phyloP scores from a whole-genome alignment of 2,888 invertebrate genomes.

The Heliothis peltigera region DNA sequence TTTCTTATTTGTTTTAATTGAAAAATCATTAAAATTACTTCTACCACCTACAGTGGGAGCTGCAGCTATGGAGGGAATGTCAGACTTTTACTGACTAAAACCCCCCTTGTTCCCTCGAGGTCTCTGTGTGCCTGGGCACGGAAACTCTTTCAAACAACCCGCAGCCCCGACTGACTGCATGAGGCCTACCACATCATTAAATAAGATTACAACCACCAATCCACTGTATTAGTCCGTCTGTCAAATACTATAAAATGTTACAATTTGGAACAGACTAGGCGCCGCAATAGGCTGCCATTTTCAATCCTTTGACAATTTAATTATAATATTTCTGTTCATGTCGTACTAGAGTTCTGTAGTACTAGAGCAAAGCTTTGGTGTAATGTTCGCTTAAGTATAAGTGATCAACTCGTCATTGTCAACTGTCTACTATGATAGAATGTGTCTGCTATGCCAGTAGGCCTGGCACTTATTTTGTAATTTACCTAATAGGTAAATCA shows the following conservation, averaged over 20 bases:
- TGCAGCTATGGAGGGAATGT: too few relatives aligned
- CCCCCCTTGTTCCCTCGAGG: too few relatives aligned
- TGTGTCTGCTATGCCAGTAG: neutral
- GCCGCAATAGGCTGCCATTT: neutral
- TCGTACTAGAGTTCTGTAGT: neutral
- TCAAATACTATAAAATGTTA: neutral
- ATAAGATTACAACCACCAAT: neutral
- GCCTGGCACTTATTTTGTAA: neutral
- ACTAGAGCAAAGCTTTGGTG: conserved; percentile 1
- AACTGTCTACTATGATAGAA: neutral
- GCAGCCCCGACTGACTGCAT: too few relatives aligned
- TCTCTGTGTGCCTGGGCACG: too few relatives aligned
- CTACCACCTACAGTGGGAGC: too few relatives aligned
- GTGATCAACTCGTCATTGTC: neutral
- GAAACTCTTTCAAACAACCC: too few relatives aligned
- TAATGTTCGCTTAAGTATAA: neutral
- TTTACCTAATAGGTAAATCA: neutral
- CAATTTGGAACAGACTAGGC: neutral
- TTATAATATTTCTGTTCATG: neutral
- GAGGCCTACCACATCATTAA: too few relatives aligned
- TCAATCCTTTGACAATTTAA: conserved; percentile 1
- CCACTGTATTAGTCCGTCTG: neutral
- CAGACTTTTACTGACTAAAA: too few relatives aligned
- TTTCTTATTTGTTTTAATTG: too few relatives aligned
- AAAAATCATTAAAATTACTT: too few relatives aligned